Percentiles rank a stretch among this genome's conserved stretches.
Conservation (phyloP, 2,888 invertebrate genomes). For the Malachius bipustulatus region DNA sequence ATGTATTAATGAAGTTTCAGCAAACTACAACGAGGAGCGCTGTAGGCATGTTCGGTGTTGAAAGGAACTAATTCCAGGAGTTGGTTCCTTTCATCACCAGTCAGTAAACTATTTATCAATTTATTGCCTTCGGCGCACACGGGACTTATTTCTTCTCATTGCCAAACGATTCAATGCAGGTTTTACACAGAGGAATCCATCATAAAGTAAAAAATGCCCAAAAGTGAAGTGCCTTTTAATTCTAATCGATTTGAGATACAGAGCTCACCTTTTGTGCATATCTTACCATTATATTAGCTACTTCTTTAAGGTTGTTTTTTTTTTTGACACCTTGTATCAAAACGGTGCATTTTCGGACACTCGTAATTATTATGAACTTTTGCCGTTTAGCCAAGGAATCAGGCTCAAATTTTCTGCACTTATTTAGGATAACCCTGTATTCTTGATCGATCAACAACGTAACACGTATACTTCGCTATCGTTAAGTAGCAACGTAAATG, state of each 20-base stretch:
- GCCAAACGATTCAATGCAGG: constrained; percentile 2
- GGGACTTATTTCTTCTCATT: constrained; percentile 3
- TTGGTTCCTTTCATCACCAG: constrained; percentile 2
- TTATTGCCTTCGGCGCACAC: constrained; percentile 3
- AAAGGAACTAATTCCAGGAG: constrained; percentile 1
- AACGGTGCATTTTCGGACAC: too few relatives aligned
- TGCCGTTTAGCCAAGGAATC: too few relatives aligned
- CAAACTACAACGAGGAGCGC: constrained; percentile 3
- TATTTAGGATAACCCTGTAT: too few relatives aligned
- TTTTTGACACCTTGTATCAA: too few relatives aligned
- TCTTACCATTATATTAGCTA: not conserved
- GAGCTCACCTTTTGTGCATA: not conserved
- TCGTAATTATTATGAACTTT: too few relatives aligned
- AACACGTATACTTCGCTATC: too few relatives aligned
- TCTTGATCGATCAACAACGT: too few relatives aligned
- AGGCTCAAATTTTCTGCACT: too few relatives aligned
- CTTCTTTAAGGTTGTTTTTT: too few relatives aligned
- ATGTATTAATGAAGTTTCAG: constrained; percentile 3
- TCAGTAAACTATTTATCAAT: constrained; percentile 2
- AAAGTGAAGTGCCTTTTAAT: constrained; percentile 3
- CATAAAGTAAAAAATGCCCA: constrained; percentile 3
- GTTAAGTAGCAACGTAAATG: too few relatives aligned
- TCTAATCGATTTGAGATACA: not conserved
- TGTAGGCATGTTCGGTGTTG: constrained; percentile 3
- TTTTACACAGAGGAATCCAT: constrained; percentile 1